Conservation (phyloP, 2,888 invertebrate genomes). For the Brachyptera risi region DNA sequence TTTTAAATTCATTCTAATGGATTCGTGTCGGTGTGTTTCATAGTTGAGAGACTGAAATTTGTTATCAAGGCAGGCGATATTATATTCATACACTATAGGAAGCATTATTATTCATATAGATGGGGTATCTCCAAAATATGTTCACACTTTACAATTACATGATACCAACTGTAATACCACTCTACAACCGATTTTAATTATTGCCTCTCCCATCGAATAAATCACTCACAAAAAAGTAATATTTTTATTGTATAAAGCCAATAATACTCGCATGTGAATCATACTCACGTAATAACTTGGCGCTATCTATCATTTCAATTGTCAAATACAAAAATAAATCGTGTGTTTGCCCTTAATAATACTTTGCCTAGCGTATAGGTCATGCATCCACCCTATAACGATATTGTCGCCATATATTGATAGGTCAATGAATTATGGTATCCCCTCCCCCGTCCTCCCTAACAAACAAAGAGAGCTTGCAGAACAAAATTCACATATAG, state of each 20-base stretch:
- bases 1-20: no score
- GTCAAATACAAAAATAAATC: background rate
- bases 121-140: no score
- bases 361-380: background rate
- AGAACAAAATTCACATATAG: no score
- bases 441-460: no score
- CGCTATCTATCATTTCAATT: background rate
- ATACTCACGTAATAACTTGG: background rate
- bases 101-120: no score
- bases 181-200: background rate
- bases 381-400: background rate
- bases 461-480: no score
- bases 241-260: slow-evolving; percentile 2
- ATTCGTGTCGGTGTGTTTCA: no score
- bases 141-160: background rate
- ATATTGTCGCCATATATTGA: background rate
- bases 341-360: background rate
- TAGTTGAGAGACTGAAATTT: no score
- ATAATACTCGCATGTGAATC: slow-evolving; percentile 2
- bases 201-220: background rate
- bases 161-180: no score
- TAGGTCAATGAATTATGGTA: background rate
- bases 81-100: no score
- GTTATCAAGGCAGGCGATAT: no score
- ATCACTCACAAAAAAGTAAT: background rate